Evolutionary conservation across 2,113 vertebrate genomes (phyloP).

Genomic region (Canis aureus): DNA sequence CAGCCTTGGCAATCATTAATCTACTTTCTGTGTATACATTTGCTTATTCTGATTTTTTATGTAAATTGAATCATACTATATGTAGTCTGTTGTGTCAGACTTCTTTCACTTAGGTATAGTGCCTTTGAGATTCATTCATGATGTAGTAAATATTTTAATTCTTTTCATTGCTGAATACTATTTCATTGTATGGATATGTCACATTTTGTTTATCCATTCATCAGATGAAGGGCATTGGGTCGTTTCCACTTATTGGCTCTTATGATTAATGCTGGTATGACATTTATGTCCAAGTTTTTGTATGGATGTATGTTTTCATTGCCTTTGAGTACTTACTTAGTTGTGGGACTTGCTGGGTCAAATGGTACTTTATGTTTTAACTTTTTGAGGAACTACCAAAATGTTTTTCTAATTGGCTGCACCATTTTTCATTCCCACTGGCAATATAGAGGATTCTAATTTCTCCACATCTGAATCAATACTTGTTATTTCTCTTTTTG

Average conservation of each 20-base stretch:
- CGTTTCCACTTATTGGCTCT: background rate
- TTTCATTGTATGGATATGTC: background rate
- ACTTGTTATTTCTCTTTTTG: background rate
- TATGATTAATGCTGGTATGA: background rate
- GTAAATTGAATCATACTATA: background rate
- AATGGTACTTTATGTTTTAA: background rate
- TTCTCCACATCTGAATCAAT: background rate
- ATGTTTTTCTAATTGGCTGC: background rate
- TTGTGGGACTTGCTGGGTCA: background rate
- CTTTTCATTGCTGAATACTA: background rate
- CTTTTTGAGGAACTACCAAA: background rate
- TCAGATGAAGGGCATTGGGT: background rate
- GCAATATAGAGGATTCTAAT: background rate
- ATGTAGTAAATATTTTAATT: background rate
- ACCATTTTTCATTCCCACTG: background rate
- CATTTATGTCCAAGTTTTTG: background rate
- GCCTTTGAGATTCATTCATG: background rate
- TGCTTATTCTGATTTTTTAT: background rate
- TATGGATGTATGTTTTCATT: background rate
- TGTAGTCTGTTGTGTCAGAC: background rate
- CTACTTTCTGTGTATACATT: background rate
- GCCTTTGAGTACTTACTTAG: background rate
- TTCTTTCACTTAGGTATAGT: background rate
- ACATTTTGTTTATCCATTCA: background rate
- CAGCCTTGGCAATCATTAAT: background rate